These are phyloP conservation scores for Trematocara macrostoma DNA, from an alignment of 2,113 vertebrate species.

Conservation along the genomic window DNA sequence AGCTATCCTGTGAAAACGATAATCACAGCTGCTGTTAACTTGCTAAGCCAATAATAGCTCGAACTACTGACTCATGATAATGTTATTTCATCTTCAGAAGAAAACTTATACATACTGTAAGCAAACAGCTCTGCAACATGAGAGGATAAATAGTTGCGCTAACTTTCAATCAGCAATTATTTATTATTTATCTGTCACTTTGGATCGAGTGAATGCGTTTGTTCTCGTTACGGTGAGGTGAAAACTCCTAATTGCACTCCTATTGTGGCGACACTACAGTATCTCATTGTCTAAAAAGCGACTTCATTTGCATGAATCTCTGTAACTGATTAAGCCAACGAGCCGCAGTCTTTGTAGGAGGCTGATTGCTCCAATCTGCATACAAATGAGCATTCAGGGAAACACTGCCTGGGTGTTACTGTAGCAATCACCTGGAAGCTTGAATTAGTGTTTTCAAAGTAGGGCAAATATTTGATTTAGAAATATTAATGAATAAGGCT, in stretches of 20 bases:
- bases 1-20: conserved; percentile 38
- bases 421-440: not conserved
- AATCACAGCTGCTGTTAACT: conserved; percentile 23
- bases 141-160: not conserved
- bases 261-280: not conserved
- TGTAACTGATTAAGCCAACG: conserved; percentile 9
- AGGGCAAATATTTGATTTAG: conserved; percentile 3
- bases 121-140: not conserved
- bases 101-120: not conserved
- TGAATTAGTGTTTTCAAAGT: not conserved
- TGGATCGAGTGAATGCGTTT: not conserved
- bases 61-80: not conserved
- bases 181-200: not conserved
- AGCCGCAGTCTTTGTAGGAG: not conserved
- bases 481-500: not conserved
- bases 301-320: conserved; percentile 17
- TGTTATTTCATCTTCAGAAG: not conserved
- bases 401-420: not conserved
- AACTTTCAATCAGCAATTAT: not conserved
- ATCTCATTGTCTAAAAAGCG: not conserved
- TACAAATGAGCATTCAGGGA: conserved; percentile 25
- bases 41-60: not conserved
- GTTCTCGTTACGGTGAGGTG: not conserved
- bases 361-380: conserved; percentile 32
- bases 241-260: not conserved